Percentiles rank a stretch among this genome's conserved stretches.
Conservation (phyloP, 2,113 vertebrate species). For the Marcusenius ussheri region DNA sequence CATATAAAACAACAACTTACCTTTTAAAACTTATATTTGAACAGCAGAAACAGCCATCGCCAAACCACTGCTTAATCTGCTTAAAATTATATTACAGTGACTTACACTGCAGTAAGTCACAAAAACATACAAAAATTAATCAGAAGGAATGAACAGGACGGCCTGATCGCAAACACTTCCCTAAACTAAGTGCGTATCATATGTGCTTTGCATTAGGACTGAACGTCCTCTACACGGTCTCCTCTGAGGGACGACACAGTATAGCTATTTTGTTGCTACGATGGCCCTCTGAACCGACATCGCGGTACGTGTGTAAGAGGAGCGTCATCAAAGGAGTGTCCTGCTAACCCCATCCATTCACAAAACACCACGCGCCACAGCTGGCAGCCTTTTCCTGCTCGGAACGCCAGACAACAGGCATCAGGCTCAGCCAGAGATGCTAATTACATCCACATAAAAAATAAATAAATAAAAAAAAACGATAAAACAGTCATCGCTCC, state of each 20-base stretch:
- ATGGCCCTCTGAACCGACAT: background rate
- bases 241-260: background rate
- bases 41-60: background rate
- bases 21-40: background rate
- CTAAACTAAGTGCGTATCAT: background rate
- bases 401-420: background rate
- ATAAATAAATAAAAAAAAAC: background rate
- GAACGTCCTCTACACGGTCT: background rate
- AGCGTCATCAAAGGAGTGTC: background rate
- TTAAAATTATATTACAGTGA: background rate
- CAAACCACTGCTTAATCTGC: background rate
- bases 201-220: background rate
- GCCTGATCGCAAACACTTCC: background rate
- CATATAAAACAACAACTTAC: background rate
- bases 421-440: background rate
- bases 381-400: background rate
- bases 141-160: background rate
- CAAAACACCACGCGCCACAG: background rate
- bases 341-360: background rate
- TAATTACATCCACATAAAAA: background rate
- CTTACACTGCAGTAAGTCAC: background rate
- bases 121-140: background rate
- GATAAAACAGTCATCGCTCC: background rate
- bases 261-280: background rate
- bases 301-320: background rate